Conservation (phyloP, 1,140 invertebrate genomes). For the Eumeta japonica region DNA sequence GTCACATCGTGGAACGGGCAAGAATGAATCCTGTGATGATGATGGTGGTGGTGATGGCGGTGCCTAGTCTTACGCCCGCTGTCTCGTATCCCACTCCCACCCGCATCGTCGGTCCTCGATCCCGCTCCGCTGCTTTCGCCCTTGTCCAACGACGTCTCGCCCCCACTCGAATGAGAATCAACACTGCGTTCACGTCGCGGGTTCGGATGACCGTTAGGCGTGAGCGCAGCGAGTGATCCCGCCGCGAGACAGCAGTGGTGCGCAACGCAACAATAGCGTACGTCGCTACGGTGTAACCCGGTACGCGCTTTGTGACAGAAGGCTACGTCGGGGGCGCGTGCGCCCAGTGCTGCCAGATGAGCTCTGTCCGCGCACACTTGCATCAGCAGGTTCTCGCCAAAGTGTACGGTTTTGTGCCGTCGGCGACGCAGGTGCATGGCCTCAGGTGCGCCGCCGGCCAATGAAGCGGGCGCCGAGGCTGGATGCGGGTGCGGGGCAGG, state of each 20-base stretch:
- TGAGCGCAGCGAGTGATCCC: conserved; percentile 36
- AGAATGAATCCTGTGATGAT: conserved; percentile 44
- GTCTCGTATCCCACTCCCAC: conserved; percentile 25
- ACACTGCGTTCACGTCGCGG: conserved; percentile 37
- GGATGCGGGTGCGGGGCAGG: conserved; percentile 9
- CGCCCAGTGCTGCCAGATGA: conserved; percentile 48
- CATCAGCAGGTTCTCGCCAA: conserved; percentile 68
- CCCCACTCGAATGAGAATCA: conserved; percentile 49
- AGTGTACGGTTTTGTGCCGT: conserved; percentile 73
- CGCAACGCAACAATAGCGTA: conserved; percentile 49
- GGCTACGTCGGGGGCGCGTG: conserved; percentile 48
- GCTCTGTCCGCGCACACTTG: conserved; percentile 66
- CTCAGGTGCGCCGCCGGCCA: conserved; percentile 50
- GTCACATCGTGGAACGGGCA: conserved; percentile 46
- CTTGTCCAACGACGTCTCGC: conserved; percentile 43
- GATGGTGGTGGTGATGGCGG: conserved; percentile 47
- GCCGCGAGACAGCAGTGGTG: conserved; percentile 53
- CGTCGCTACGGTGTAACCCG: conserved; percentile 39
- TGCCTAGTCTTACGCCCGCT: conserved; percentile 23
- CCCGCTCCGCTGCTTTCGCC: conserved; percentile 31
- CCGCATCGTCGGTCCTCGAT: too few relatives aligned
- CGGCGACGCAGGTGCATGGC: conserved; percentile 61
- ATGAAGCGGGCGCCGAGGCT: conserved; percentile 43
- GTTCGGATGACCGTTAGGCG: conserved; percentile 29
- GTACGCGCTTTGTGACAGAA: conserved; percentile 53